Evolutionary conservation across 2,797 vertebrate genomes (phyloP).

Genomic region (Notoglanidium macrostoma): DNA sequence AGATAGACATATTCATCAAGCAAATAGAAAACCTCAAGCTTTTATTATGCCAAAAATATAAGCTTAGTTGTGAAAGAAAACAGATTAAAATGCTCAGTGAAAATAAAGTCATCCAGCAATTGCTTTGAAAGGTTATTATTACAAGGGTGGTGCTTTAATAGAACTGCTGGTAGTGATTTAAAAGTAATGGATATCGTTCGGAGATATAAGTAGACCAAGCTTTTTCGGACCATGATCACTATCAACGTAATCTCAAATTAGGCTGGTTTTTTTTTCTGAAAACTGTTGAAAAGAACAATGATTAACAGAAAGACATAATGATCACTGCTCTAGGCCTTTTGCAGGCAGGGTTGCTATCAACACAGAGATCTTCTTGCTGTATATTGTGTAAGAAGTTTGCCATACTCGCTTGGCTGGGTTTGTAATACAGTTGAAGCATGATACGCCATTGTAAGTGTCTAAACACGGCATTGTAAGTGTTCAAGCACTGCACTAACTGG

Average conservation of each 20-base stretch:
- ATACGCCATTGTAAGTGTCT: not conserved
- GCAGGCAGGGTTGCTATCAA: not conserved
- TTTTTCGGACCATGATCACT: not conserved
- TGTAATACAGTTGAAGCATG: not conserved
- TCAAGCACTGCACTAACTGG: not conserved
- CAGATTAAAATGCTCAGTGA: constrained; percentile 7
- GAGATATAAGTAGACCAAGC: not conserved
- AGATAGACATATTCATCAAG: constrained; percentile 1
- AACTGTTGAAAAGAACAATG: not conserved
- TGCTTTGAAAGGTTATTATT: constrained; percentile 3
- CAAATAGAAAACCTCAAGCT: not conserved
- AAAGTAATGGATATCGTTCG: not conserved
- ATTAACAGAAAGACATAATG: not conserved
- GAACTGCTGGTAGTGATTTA: constrained; percentile 12
- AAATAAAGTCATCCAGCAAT: not conserved
- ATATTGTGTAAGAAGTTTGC: not conserved
- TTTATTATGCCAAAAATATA: not conserved
- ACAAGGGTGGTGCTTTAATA: constrained; percentile 1
- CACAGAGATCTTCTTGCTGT: not conserved
- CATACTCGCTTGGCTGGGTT: not conserved
- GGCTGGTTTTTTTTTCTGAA: not conserved
- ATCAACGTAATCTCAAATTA: not conserved
- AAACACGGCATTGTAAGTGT: not conserved
- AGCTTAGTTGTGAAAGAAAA: constrained; percentile 7
- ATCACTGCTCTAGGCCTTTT: not conserved